phyloP scores from a whole-genome alignment of 2,113 vertebrate genomes.

The Abramis brama region DNA sequence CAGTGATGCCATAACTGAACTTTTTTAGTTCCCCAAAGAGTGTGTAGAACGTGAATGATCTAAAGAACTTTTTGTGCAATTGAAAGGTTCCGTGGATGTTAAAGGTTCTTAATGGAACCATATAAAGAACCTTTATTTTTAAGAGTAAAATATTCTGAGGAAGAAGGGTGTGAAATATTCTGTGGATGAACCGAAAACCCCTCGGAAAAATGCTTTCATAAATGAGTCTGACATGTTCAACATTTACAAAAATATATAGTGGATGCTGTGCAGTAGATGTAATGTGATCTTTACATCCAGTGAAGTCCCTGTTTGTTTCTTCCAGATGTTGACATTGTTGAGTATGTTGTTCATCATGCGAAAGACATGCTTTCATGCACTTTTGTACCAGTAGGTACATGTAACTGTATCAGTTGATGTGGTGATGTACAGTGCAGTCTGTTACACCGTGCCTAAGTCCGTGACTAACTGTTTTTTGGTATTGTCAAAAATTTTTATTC shows the following conservation, averaged over 20 bases:
- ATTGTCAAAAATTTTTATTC: background rate
- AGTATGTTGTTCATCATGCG: slow-evolving; percentile 30
- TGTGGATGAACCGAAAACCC: background rate
- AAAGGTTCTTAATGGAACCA: background rate
- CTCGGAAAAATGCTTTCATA: background rate
- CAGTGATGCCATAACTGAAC: background rate
- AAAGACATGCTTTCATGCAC: slow-evolving; percentile 52
- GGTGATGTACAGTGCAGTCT: slow-evolving; percentile 40
- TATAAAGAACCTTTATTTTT: background rate
- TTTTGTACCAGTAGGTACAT: slow-evolving; percentile 51
- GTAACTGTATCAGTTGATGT: slow-evolving; percentile 49
- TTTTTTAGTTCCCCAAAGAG: background rate
- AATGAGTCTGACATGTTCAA: slow-evolving; percentile 1
- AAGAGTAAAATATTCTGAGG: background rate
- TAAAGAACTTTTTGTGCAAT: background rate
- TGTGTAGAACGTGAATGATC: background rate
- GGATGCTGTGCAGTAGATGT: slow-evolving; percentile 14
- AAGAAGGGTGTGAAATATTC: background rate
- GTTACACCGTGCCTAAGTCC: slow-evolving; percentile 16
- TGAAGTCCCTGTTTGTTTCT: slow-evolving; percentile 42
- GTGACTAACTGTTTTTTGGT: slow-evolving; percentile 27
- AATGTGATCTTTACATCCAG: background rate
- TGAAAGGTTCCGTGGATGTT: background rate
- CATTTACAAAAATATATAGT: background rate
- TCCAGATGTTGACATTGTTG: slow-evolving; percentile 44